Conservation (phyloP, 1,140 invertebrate species). For the roundworm (Caenorhabditis elegans) region WBcel235 BX284603.4:4952501-4953000, state of each 20-base stretch:
- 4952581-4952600: neutral
- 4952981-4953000: too few species aligned
- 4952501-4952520: neutral
- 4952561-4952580: neutral
- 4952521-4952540: neutral
- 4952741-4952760: constrained; percentile 5
- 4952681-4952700: constrained; percentile 22
- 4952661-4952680: neutral
- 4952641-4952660: neutral
- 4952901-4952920: constrained; percentile 3
- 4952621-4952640: neutral
- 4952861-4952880: neutral
- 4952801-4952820: constrained; percentile 14
- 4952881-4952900: constrained; percentile 3
- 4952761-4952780: constrained; percentile 11
- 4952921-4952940: neutral
- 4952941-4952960: constrained; percentile 20
- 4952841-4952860: neutral
- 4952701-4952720: constrained; percentile 15
- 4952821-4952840: constrained; percentile 5
- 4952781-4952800: constrained; percentile 22
- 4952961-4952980: too few species aligned
- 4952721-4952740: constrained; percentile 8
- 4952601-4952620: neutral
- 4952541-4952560: neutral